Base-by-base conservation (phyloP, 1,140 invertebrate genomes). In the Eumeta japonica region DNA sequence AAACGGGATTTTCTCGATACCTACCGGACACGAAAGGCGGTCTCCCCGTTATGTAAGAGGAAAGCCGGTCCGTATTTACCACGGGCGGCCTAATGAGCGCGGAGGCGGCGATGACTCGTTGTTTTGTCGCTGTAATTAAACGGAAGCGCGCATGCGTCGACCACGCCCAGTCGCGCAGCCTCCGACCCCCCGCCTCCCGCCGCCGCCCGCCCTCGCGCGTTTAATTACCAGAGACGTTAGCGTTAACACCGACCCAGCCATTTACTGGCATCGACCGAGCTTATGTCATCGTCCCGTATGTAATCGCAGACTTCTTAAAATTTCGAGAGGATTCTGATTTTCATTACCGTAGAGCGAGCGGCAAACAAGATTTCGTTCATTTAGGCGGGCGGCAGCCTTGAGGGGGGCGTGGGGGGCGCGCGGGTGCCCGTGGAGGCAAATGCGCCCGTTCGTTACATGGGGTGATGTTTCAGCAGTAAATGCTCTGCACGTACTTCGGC, bases 171-270 rank as follows among this genome's bases (percentile, higher is more conserved):
- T 49, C 50, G 45, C 55, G 46, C 64, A 65, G 58, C 63, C 60
- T 65, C 62, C 58, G 35, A 10, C 34, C 27, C 28, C 5, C 20
- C 35, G 12, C 19, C 32, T 43, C 41, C 46, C 32, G 43, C 48
- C 13, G 14, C 35, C 15, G 18, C 31, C 43, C 43, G 44, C 33
- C 45, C 49, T 50, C 45, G 43, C 50, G 44, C 43, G 54, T 62
- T 72, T 72, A 72, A 72, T 72, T 70, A 72, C 67, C 62, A 54
- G 62, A 66, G 62, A 72, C 63, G 70, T 70, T 66, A 72, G 63
- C 56, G 53, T 63, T 58, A 24, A 24, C n/a, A n/a, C n/a, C n/a
- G n/a, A n/a, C n/a, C n/a, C n/a, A n/a, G n/a, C n/a, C n/a, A n/a
- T n/a, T n/a, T n/a, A n/a, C n/a, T n/a, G n/a, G n/a, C n/a, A n/a